Base-by-base conservation (phyloP, 2,888 invertebrate genomes). In the Digitonthophagus gazella region DNA sequence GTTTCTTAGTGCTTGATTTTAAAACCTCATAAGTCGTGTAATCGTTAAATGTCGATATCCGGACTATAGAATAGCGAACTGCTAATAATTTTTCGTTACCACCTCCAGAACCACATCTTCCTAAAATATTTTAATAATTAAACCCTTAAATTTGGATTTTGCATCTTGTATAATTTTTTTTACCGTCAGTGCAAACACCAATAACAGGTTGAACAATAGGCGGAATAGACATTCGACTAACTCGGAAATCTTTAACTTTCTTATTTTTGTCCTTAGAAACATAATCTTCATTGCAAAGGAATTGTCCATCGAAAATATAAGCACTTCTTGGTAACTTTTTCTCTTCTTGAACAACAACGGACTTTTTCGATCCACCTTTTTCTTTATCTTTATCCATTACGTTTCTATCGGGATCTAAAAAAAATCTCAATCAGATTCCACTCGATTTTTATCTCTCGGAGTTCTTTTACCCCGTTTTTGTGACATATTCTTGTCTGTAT, bases 11-110 rank as follows among this genome's bases (percentile, higher is more conserved):
- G 0, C 80, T 79, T 6, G 80, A 78, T 69, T 77, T 79, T 78
- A 81, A 77, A 6, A 82, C 76, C 73, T 82, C 81, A 67, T 78
- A 82, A 1, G 80, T 80, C 2, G 81, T 80, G 67, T 77, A 82
- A 69, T 77, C 76, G 18, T 71, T 70, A 70, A 77, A 81, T 65
- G 78, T 77, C 0, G 79, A 78, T 14, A 81, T 80, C 72, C 78
- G 79, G 0, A 81, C 80, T 6, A 80, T 76, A 8, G 81, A 80
- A 68, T 81, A 82, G 69, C 78, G 70, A 3, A 78, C 73, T 68
- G 75, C 71, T 56, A 70, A 66, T 44, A 71, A 64, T 20, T 67
- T 66, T 15, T 68, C 68, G 57, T 63, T 64, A 18, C 44, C 54
- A 19, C 11, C 54, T 8, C 54, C 67, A 15, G 1, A 19, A 58